Conservation (phyloP, 2,797 vertebrate species). For the Ctenosaura bakeri region DNA sequence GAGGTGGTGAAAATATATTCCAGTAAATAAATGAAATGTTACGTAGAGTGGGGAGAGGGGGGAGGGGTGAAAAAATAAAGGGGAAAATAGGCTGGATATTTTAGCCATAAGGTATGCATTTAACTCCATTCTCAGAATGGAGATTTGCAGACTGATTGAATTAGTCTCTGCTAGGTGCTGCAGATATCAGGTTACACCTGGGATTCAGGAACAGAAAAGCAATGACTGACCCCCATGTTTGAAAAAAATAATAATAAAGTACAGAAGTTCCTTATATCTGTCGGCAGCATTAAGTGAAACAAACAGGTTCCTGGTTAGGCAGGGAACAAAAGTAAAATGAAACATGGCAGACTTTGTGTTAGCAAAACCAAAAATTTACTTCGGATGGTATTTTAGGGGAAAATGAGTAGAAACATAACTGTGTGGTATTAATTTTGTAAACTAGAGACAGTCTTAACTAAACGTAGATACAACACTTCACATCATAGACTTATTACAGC, state of each 20-base stretch:
- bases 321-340: not conserved
- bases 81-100: not conserved
- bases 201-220: not conserved
- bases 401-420: not conserved
- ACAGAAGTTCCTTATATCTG: not conserved
- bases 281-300: not conserved
- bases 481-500: not conserved
- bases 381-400: not conserved
- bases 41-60: not conserved
- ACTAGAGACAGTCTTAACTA: not conserved
- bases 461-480: not conserved
- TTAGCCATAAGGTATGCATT: constrained; percentile 12
- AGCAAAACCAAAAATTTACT: not conserved
- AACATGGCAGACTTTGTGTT: constrained; percentile 14
- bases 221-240: not conserved
- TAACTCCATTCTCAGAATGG: not conserved
- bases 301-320: not conserved
- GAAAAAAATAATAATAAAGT: not conserved
- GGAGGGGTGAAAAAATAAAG: not conserved
- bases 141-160: constrained; percentile 5
- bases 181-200: not conserved
- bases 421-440: not conserved
- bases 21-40: not conserved
- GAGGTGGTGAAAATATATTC: not conserved
- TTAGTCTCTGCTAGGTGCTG: constrained; percentile 1